Percentiles rank a stretch among this genome's conserved stretches.
Conservation (phyloP, 2,797 vertebrate genomes). For the Meriones psammophilus region DNA sequence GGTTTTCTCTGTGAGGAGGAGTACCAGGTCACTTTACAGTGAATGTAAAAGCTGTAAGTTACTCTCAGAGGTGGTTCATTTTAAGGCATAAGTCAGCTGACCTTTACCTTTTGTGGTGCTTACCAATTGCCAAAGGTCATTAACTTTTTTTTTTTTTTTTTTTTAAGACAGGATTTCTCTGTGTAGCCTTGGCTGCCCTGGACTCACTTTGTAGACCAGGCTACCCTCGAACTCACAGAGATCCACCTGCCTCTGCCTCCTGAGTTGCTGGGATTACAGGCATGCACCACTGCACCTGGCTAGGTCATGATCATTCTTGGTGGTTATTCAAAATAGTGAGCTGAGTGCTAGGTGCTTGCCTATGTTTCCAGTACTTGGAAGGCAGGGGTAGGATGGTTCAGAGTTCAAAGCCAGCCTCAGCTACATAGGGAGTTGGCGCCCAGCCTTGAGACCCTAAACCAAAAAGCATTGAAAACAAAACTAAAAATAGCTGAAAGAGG, state of each 20-base stretch:
- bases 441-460: not conserved
- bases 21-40: not conserved
- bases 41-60: not conserved
- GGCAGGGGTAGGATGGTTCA: not conserved
- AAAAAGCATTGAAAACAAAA: not conserved
- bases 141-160: too few relatives aligned
- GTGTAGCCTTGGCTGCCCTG: too few relatives aligned
- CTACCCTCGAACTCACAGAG: too few relatives aligned
- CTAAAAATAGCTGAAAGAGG: not conserved
- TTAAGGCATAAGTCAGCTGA: fast-evolving
- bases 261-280: too few relatives aligned
- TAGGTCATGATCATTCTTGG: not conserved
- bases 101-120: fast-evolving
- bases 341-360: not conserved
- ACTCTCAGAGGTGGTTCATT: not conserved
- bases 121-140: not conserved
- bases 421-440: not conserved
- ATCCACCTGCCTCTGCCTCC: too few relatives aligned
- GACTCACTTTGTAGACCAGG: too few relatives aligned
- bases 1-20: not conserved
- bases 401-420: not conserved
- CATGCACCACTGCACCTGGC: too few relatives aligned
- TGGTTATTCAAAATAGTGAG: not conserved
- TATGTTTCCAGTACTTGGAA: not conserved
- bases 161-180: too few relatives aligned